A percentile compares a stretch with the other conserved stretches of the same genome.
These are phyloP conservation scores for Neomorphus geoffroyi DNA, from an alignment of 2,797 vertebrate genomes.

Conservation along the genomic window DNA sequence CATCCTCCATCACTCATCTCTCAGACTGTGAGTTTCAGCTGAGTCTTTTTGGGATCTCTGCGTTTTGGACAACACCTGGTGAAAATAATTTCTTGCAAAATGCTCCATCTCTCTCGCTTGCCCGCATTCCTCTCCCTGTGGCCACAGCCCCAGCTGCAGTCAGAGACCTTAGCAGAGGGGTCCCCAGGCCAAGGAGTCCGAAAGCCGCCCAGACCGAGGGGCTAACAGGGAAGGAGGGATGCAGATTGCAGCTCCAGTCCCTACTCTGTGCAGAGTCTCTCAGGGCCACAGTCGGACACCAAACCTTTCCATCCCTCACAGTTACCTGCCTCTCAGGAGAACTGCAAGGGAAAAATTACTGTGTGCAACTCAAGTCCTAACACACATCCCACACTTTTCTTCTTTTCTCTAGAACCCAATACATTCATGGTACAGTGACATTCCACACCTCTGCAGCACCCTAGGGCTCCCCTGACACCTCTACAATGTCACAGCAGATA, in stretches of 20 bases:
- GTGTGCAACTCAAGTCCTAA: background rate
- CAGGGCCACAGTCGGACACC: background rate
- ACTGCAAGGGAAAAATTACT: background rate
- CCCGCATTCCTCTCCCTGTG: background rate
- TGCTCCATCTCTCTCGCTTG: background rate
- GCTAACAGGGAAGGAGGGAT: background rate
- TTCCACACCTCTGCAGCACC: constrained; percentile 18
- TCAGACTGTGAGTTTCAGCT: background rate
- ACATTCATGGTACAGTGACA: constrained; percentile 7
- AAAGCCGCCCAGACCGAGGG: background rate
- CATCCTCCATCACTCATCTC: background rate
- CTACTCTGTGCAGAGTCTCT: background rate
- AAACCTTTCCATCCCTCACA: background rate
- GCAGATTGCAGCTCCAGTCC: background rate
- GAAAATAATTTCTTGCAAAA: background rate
- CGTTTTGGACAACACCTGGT: background rate
- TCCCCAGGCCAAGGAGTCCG: background rate
- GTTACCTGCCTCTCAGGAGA: background rate
- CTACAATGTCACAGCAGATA: background rate
- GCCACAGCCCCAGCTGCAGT: background rate
- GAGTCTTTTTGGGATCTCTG: background rate
- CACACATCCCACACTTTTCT: background rate
- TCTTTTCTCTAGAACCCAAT: background rate
- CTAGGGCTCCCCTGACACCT: background rate
- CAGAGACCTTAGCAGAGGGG: background rate